Base-by-base conservation (phyloP, 2,113 vertebrate genomes). In the Cairina moschata region DNA sequence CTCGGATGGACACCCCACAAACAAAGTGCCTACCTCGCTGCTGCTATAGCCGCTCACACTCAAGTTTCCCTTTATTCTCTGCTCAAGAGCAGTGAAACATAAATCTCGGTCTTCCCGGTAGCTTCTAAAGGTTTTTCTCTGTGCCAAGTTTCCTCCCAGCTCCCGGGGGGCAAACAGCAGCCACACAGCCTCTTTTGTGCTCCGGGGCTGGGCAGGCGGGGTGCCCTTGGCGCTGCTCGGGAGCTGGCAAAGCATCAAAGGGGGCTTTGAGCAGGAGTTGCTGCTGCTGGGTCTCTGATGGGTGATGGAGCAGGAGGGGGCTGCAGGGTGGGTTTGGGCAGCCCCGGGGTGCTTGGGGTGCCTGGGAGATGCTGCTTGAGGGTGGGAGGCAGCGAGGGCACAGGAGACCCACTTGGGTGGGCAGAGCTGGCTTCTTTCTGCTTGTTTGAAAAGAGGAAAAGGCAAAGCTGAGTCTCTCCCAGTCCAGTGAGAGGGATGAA, bases 321-420 rank as follows among this genome's bases (percentile, higher is more conserved):
- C 18, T 44, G 22, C 50, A 29, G 56, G 46, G 60, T 56, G 48
- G 32, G 9, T 29, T 58, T 8, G 9, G 83, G 55, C 31, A 77
- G 50, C 36, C 18, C 2, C 0, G 0, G 54, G 28, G 21, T 44
- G 20, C 34, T 71, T 48, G 63, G 8, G 42, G 15, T 2, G 58
- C 26, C 11, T 10, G 15, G 34, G 23, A 36, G 46, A 8, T 36
- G 74, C 36, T 20, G 28, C 50, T 42, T 34, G 1, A 14, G 11
- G 16, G 16, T 42, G 40, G 26, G 36, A 58, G 25, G 56, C 32
- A 26, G 26, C 3, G 18, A 26, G 73, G 28, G 21, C 17, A 13
- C 0, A 1, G 6, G 65, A 48, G 54, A 36, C 13, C 1, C 1
- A 20, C 5, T 42, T 40, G 0, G 0, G 28, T 14, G 4, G 0